Evolutionary conservation across 2,797 vertebrate species (phyloP), one percentile per base, ranked within the genome.

Genomic region (Pseudomugil gertrudae): DNA sequence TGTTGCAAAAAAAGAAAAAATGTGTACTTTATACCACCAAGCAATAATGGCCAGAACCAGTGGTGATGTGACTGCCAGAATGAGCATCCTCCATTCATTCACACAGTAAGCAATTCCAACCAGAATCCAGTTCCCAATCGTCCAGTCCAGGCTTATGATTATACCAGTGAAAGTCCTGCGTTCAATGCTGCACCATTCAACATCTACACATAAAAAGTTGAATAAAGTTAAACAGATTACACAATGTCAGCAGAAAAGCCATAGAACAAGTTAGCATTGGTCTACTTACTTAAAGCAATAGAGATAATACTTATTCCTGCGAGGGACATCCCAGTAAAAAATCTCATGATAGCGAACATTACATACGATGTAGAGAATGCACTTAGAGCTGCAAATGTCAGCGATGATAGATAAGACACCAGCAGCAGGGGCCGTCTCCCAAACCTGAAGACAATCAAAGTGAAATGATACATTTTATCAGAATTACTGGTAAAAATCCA

Each of bases 41-140:
- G 64, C 9, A n/a, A 90, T 1, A 29, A 95, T 53, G 62, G 94
- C 86, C 64, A 91, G 74, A 36, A 91, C 78, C 30, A 95, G 92
- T 2, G 96, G 95, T 5, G 89, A 91, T 2, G 92, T 94, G 33
- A 78, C 87, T 9, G 50, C 78, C 51, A 93, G 14, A 21, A 90
- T 80, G 24, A 93, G 88, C 72, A 81, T 76, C 61, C 89, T 80
- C 92, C 92, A 94, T 19, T 92, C 87, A 5, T 78, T 88, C n/a
- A 92, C 54, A 30, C 32, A 47, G 47, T 89, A 93, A 4, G 90
- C 85, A 2, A 83, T 50, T 30, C 72, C 83, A 48, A 59, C 50
- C 48, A 93, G 66, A 38, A 88, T 0, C 68, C 67, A 81, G 65
- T 53, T 91, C 23, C 93, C 92, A 23, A 90, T 3, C 3, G 90